Conservation (phyloP, 2,797 vertebrate genomes). For the Schizothorax lantsangensis region DNA sequence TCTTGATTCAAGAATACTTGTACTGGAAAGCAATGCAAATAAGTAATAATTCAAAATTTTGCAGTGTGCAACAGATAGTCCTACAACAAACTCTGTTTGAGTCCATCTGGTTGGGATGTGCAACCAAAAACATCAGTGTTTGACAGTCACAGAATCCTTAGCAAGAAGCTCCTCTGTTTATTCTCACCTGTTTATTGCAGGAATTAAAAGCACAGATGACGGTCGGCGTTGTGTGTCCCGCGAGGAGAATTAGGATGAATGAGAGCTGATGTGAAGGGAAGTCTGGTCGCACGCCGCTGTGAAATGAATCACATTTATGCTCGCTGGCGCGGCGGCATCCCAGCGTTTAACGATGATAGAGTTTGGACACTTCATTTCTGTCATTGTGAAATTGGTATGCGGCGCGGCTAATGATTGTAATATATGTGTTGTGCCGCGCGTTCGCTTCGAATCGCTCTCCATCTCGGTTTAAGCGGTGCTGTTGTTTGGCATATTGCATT, state of each 20-base stretch:
- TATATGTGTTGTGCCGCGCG: slow-evolving; percentile 78
- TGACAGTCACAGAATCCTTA: background rate
- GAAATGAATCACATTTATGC: slow-evolving; percentile 79
- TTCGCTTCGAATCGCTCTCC: slow-evolving; percentile 76
- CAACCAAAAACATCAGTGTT: background rate
- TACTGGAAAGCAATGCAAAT: background rate
- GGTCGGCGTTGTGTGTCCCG: slow-evolving; percentile 63
- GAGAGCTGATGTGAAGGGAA: slow-evolving; percentile 69
- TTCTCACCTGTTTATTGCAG: background rate
- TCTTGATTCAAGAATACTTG: background rate
- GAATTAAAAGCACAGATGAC: background rate
- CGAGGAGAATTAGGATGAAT: slow-evolving; percentile 75
- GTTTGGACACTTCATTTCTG: slow-evolving; percentile 81
- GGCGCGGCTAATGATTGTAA: slow-evolving; percentile 77
- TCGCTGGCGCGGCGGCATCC: slow-evolving; percentile 74
- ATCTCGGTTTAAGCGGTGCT: slow-evolving; percentile 80
- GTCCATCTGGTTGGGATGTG: background rate
- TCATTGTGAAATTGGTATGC: slow-evolving; percentile 79
- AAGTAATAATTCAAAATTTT: background rate
- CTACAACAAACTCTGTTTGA: background rate
- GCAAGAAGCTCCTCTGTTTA: background rate
- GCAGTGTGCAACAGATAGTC: background rate
- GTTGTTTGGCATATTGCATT: slow-evolving; percentile 78
- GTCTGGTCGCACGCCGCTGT: slow-evolving; percentile 66
- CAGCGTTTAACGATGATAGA: slow-evolving; percentile 81